Base-by-base conservation (phyloP, 2,888 invertebrate genomes). In the Nomada lathburiana region DNA sequence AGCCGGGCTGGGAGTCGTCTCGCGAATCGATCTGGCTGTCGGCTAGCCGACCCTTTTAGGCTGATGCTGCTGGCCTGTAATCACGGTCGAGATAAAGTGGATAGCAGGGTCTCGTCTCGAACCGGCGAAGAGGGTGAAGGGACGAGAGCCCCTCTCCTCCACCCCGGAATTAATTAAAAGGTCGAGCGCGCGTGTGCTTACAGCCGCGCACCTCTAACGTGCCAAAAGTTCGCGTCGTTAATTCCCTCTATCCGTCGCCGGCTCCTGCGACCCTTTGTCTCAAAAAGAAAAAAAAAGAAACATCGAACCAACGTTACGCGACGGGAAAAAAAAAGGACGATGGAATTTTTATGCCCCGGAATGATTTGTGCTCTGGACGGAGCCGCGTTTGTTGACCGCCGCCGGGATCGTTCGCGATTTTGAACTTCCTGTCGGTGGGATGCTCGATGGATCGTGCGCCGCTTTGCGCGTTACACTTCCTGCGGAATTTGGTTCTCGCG, bases 111-210 rank as follows among this genome's bases (percentile, higher is more conserved):
- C 85, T 80, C 85, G 76, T 84, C 82, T 84, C 79, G 79, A 60
- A 60, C 29, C 74, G 26, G 47, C 10, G 80, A 52, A 74, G 67
- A 67, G 64, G 74, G 44, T 9, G 72, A 63, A 62, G 52, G 70
- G 64, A 26, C 44, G 55, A 53, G 72, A 55, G 57, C 44, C 47
- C 67, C 68, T n/a, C n/a, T n/a, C n/a, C n/a, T n/a, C n/a, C n/a
- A 36, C 60, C 74, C 72, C 52, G 81, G 82, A 87, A 87, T 87
- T 87, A 87, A 87, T 86, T 86, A 86, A 86, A 87, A 86, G 86
- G 82, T 84, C 79, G 81, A 75, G 62, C 62, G 69, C 67, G 64
- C 74, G 29, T 57, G 47, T 67, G 53, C 55, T 9, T 23, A 18
- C 26, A 50, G 50, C 67, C 23, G 53, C 60, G 20, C 50, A 44